These are phyloP conservation scores for Didymodactylos carnosus DNA, from an alignment of 2,888 invertebrate species.

Conservation along the genomic window DNA sequence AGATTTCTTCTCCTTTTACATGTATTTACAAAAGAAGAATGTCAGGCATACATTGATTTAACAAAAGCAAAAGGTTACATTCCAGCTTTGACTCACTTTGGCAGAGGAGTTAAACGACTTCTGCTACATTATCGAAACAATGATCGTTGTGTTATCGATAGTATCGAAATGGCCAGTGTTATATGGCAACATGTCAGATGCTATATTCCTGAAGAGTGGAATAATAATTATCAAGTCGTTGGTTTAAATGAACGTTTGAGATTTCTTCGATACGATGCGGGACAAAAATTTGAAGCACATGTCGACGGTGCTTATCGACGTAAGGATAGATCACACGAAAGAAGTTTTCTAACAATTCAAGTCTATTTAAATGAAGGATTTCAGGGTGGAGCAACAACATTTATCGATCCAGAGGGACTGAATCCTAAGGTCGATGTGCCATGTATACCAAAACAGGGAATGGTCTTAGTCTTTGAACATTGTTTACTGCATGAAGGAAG, in stretches of 20 bases:
- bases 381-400: constrained; percentile 15
- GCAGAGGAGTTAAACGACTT: constrained; percentile 7
- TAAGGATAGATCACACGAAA: background rate
- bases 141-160: constrained; percentile 22
- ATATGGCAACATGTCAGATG: constrained; percentile 21
- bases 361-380: constrained; percentile 12
- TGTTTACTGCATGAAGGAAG: constrained; percentile 24
- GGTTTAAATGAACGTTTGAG: constrained; percentile 23
- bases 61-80: constrained; percentile 22
- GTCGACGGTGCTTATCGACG: background rate
- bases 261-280: constrained; percentile 22
- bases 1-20: background rate
- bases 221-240: constrained; percentile 16
- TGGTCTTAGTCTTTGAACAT: constrained; percentile 24
- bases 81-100: constrained; percentile 20
- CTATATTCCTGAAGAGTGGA: constrained; percentile 19
- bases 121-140: constrained; percentile 20
- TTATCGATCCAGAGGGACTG: background rate
- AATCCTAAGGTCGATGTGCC: background rate
- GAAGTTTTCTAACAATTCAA: background rate
- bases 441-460: constrained; percentile 16
- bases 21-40: constrained; percentile 18
- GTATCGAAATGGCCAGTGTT: constrained; percentile 18
- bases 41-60: constrained; percentile 20
- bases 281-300: constrained; percentile 23